Percentiles rank a stretch among this genome's conserved stretches.
These are phyloP conservation scores for Cydia pomonella DNA, from an alignment of 1,140 invertebrate genomes.

Conservation along the genomic window DNA sequence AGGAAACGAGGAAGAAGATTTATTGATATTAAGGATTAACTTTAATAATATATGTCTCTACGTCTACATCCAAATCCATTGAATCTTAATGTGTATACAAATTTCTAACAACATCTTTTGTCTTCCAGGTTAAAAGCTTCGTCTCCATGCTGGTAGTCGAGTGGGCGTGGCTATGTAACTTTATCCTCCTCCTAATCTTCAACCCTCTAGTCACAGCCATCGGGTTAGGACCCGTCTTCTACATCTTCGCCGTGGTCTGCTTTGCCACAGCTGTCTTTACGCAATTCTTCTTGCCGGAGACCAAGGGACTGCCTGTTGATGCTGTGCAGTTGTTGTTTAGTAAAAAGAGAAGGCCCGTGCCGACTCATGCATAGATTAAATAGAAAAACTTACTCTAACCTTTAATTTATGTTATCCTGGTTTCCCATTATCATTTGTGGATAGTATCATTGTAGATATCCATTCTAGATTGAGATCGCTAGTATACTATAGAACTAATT, in stretches of 20 bases:
- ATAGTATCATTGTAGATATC: too few species aligned
- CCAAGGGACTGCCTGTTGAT: slow-evolving; percentile 83
- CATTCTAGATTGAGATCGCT: too few species aligned
- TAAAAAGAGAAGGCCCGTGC: slow-evolving; percentile 27
- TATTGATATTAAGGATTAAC: too few species aligned
- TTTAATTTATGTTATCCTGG: background rate
- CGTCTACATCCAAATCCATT: too few species aligned
- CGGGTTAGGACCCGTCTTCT: slow-evolving; percentile 78
- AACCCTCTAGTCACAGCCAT: slow-evolving; percentile 69
- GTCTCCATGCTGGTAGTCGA: slow-evolving; percentile 56
- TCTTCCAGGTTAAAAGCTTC: slow-evolving; percentile 56
- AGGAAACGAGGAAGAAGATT: too few species aligned
- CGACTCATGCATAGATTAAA: slow-evolving; percentile 5
- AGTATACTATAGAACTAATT: too few species aligned
- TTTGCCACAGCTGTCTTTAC: slow-evolving; percentile 78
- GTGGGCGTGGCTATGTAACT: slow-evolving; percentile 63
- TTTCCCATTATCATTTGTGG: background rate
- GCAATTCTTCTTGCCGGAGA: slow-evolving; percentile 84
- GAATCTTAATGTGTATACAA: too few species aligned
- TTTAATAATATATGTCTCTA: too few species aligned
- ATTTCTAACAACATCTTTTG: background rate
- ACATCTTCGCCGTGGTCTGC: slow-evolving; percentile 75
- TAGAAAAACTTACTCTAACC: background rate
- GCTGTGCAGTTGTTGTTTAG: slow-evolving; percentile 75
- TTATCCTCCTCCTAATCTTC: slow-evolving; percentile 63